These are phyloP conservation scores for Artibeus lituratus DNA, from an alignment of 2,797 vertebrate species.

Conservation along the genomic window DNA sequence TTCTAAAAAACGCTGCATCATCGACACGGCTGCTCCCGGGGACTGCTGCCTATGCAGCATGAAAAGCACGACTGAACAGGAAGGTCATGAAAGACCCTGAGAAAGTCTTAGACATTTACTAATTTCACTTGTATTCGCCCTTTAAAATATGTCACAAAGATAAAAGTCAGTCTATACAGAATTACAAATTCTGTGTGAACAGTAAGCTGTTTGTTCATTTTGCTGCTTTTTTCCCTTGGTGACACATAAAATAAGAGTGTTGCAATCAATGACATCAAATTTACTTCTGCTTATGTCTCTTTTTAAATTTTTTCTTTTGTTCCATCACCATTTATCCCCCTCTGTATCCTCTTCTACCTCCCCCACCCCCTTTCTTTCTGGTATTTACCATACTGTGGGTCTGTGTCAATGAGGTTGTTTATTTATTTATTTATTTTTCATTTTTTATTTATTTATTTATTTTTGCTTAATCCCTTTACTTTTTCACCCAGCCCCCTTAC, in stretches of 20 bases:
- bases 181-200: neutral
- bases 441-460: neutral
- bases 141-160: neutral
- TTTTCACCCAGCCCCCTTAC: neutral
- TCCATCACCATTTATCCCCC: neutral
- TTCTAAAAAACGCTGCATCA: neutral
- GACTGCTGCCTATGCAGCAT: neutral
- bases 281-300: neutral
- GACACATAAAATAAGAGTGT: neutral
- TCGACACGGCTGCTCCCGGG: neutral
- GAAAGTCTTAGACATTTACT: neutral
- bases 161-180: neutral
- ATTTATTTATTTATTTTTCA: neutral
- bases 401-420: neutral
- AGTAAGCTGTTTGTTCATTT: neutral
- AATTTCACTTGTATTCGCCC: neutral
- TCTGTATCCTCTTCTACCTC: neutral
- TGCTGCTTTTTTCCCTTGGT: neutral
- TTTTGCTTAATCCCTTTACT: neutral
- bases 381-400: neutral
- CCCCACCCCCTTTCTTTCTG: neutral
- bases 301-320: neutral
- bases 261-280: neutral
- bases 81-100: neutral
- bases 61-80: neutral